Evolutionary conservation across 2,113 vertebrate species (phyloP).

Genomic region (Scopus umbretta): DNA sequence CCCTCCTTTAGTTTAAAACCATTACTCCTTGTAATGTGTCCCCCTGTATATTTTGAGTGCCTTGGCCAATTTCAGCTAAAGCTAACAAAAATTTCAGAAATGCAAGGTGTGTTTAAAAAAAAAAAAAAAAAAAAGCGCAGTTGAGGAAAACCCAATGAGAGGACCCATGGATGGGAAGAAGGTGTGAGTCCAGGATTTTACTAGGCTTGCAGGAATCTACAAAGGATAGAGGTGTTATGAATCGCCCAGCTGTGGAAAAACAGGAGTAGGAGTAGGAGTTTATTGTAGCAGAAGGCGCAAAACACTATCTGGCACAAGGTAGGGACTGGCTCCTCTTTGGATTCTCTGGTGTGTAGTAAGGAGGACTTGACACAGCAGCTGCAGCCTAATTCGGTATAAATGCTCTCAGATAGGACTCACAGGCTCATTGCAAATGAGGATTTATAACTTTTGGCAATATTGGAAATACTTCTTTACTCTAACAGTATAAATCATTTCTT

Average conservation of each 20-base stretch:
- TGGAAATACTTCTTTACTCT: background rate
- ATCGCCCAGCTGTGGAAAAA: background rate
- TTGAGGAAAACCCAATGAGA: background rate
- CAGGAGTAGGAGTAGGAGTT: too few species aligned
- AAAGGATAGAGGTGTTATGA: background rate
- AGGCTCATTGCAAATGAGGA: background rate
- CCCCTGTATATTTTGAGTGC: background rate
- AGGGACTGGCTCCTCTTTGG: background rate
- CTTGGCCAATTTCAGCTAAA: background rate
- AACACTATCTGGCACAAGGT: background rate
- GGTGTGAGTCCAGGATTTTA: background rate
- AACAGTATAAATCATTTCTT: background rate
- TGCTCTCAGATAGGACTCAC: background rate
- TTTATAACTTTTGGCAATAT: background rate
- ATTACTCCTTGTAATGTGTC: too few species aligned
- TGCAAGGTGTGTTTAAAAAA: background rate
- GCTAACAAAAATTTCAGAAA: background rate
- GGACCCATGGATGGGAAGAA: background rate
- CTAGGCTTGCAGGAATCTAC: background rate
- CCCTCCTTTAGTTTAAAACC: too few species aligned
- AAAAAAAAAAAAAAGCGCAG: background rate
- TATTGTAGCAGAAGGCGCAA: background rate
- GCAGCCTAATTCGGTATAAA: background rate
- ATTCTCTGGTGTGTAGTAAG: background rate
- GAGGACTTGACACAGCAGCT: background rate